A percentile compares a stretch with the other conserved stretches of the same genome.
Evolutionary conservation across 2,113 vertebrate species (phyloP).

Genomic region (Dasyprocta punctata): DNA sequence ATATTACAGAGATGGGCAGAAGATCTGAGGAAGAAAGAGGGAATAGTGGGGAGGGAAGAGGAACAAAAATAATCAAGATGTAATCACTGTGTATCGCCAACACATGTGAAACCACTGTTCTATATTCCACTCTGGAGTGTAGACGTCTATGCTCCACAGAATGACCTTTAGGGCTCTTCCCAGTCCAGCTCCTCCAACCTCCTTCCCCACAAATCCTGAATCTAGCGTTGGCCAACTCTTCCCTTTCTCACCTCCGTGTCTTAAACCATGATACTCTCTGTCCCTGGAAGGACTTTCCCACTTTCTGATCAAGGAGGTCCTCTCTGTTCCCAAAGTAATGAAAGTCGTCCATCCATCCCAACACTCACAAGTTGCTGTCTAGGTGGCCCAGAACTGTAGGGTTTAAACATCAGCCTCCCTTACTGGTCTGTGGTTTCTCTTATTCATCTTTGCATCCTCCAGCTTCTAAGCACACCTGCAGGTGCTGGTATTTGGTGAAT

Average conservation of each 20-base stretch:
- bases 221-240: not conserved
- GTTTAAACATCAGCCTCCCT: not conserved
- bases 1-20: not conserved
- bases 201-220: not conserved
- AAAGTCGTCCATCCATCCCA: not conserved
- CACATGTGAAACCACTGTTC: not conserved
- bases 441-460: not conserved
- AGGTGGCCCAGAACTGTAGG: not conserved
- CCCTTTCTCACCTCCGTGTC: not conserved
- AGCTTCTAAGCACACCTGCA: not conserved
- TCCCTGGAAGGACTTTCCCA: not conserved
- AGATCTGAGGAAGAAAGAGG: not conserved
- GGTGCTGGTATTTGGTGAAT: not conserved
- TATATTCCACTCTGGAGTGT: not conserved
- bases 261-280: not conserved
- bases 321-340: not conserved
- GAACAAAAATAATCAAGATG: not conserved
- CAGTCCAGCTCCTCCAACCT: accelerated
- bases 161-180: not conserved
- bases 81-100: not conserved
- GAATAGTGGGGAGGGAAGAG: not conserved
- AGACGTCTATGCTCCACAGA: not conserved
- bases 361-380: too few species aligned
- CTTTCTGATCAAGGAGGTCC: not conserved
- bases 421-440: not conserved